These are phyloP conservation scores for Xestia ashworthii DNA, from an alignment of 2,888 invertebrate species.

Conservation along the genomic window DNA sequence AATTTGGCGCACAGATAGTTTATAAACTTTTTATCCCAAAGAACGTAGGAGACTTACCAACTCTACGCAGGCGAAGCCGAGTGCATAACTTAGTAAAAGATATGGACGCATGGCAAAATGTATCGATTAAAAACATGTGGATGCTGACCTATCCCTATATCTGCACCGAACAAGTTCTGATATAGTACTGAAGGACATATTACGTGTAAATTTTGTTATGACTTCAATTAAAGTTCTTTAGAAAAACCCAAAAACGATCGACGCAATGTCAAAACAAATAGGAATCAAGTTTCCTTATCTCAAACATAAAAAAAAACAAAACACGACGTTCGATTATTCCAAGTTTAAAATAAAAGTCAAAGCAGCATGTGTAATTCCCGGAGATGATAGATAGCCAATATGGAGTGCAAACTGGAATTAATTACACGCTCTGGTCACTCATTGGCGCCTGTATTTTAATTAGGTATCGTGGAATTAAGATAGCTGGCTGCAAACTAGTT, in stretches of 20 bases:
- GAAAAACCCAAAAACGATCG: neutral
- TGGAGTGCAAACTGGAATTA: constrained; percentile 36
- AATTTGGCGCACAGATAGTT: too few species aligned
- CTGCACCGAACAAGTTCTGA: neutral
- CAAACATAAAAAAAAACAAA: constrained; percentile 27
- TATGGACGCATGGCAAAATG: too few species aligned
- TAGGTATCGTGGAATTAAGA: constrained; percentile 24
- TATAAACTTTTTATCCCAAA: too few species aligned
- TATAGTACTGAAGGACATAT: neutral
- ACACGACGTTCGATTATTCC: constrained; percentile 4
- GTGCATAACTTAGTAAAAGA: too few species aligned
- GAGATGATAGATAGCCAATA: constrained; percentile 45
- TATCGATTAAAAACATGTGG: neutral
- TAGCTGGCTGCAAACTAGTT: constrained; percentile 13
- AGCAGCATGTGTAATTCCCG: constrained; percentile 7
- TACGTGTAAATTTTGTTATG: neutral
- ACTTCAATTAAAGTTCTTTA: neutral
- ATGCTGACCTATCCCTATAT: neutral
- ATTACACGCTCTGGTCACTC: constrained; percentile 38
- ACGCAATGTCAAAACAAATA: neutral
- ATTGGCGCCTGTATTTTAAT: constrained; percentile 58
- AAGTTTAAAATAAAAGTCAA: constrained; percentile 16
- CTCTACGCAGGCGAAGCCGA: too few species aligned
- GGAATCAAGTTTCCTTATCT: constrained; percentile 12
- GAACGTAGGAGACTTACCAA: too few species aligned